These are phyloP conservation scores for Lycodopsis pacificus DNA, from an alignment of 2,797 vertebrate genomes.

Conservation along the genomic window DNA sequence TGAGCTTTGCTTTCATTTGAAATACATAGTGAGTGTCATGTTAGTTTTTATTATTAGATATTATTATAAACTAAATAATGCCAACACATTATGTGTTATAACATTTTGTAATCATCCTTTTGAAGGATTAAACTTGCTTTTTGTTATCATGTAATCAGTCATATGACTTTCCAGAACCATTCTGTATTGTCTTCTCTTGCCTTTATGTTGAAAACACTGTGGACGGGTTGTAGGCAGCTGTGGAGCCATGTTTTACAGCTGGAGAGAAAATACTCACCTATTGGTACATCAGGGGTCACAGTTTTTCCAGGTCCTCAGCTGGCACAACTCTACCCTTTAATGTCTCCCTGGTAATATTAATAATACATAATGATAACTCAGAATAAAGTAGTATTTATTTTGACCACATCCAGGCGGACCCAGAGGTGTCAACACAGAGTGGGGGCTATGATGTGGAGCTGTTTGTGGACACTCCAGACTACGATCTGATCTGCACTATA, in stretches of 20 bases:
- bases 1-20: not conserved
- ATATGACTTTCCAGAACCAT: conserved; percentile 77
- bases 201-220: conserved; percentile 55
- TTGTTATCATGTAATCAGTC: conserved; percentile 42
- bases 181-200: conserved; percentile 63
- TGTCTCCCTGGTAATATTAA: not conserved
- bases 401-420: conserved; percentile 68
- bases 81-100: not conserved
- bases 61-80: not conserved
- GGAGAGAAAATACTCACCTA: not conserved
- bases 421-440: conserved; percentile 80
- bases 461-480: conserved; percentile 88
- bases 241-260: conserved; percentile 11
- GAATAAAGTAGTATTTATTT: conserved; percentile 15
- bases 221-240: conserved; percentile 15
- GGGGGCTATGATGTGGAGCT: conserved; percentile 90
- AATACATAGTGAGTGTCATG: not conserved
- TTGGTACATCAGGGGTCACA: not conserved
- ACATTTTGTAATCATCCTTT: not conserved
- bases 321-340: not conserved
- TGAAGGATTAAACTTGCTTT: not conserved
- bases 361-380: not conserved
- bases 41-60: not conserved
- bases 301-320: not conserved
- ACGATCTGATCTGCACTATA: conserved; percentile 90